Base-by-base conservation (phyloP, 2,797 vertebrate genomes). In the Holocentrus rufus region DNA sequence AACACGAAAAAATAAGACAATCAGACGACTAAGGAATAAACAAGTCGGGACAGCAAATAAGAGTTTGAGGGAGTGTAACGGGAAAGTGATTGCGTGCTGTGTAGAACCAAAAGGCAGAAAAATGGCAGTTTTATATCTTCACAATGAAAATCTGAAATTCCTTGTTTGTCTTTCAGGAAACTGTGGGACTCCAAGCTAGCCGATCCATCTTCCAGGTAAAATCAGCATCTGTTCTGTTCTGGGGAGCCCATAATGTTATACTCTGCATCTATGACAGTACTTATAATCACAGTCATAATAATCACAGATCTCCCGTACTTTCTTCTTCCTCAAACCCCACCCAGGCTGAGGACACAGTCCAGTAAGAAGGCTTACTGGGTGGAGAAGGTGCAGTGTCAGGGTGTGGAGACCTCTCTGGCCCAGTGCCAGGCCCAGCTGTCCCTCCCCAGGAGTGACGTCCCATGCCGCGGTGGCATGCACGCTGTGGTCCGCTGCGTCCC, bases 351-450 rank as follows among this genome's bases (percentile, higher is more conserved):
- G 79, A 85, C 87, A 3, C 89, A 94, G 83, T 92, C 89, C 56
- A 90, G 89, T 81, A 97, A 96, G 90, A 98, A 97, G 89, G 94
- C 87, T 36, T 97, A 96, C 91, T 99, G 98, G 97, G 93, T 98
- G 72, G 95, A 98, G 89, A 95, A 84, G 58, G 93, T 98, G 57
- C 91, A 58, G 76, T 99, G 98, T 83, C 87, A 75, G 69, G 97
- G 98, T 3, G 77, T 72, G 0, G 98, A 99, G 91, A 65, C 89
- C 11, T 95, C 97, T 42, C 80, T 99, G 72, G 88, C 94, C 0
- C 90, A 79, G 82, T 99, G 97, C 84, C 93, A 93, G 50, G 74
- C 89, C 0, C 95, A 94, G 79, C 82, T 96, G 72, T 93, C 93
- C 20, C 82, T 94, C 22, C 83, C 92, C 67, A 89, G 93, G 68